Base-by-base conservation (phyloP, 1,140 invertebrate genomes). In the Caenorhabditis latens region DNA sequence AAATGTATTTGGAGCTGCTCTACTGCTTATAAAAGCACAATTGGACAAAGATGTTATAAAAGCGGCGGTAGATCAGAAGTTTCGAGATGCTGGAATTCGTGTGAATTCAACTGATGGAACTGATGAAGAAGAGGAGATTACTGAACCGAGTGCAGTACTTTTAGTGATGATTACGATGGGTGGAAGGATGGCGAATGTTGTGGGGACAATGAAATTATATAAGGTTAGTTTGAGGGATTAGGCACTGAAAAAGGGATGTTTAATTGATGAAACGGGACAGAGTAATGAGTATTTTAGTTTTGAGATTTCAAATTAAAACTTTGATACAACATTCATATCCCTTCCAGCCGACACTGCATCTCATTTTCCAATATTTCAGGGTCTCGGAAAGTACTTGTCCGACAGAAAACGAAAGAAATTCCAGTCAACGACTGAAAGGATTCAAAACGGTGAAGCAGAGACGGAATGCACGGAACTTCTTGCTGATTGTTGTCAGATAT, bases 141-240 rank as follows among this genome's bases (percentile, higher is more conserved):
- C 58, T 6, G 86, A 86, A 24, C 86, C 86, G 46, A 86, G 71
- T 58, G 13, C 86, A 21, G 21, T 86, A 8, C 82, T 86, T 21
- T 42, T 86, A 16, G 86, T 86, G 11, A 61, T 86, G 79, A 86
- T 86, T 40, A 86, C 86, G 50, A 86, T 86, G 71, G 86, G 65
- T 19, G 86, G 86, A 24, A 63, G 86, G 43, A 86, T 86, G 75
- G 75, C 86, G 7, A 86, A 86, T 65, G 86, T 86, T 19, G 79
- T 86, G 7, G 86, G 86, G 16, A 86, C 86, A 4, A 86, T 86
- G 75, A 86, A 86, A 50, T 79, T 86, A 57, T 86, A 86, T 57
- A 86, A 86, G 46, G 86, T 86, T 19, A 16, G 86, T 53, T 65
- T 84, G 24, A 40, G 9, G 11, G 11, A 32, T 32, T 2, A 32